Evolutionary conservation across 2,113 vertebrate species (phyloP).

Genomic region (Podiceps cristatus): DNA sequence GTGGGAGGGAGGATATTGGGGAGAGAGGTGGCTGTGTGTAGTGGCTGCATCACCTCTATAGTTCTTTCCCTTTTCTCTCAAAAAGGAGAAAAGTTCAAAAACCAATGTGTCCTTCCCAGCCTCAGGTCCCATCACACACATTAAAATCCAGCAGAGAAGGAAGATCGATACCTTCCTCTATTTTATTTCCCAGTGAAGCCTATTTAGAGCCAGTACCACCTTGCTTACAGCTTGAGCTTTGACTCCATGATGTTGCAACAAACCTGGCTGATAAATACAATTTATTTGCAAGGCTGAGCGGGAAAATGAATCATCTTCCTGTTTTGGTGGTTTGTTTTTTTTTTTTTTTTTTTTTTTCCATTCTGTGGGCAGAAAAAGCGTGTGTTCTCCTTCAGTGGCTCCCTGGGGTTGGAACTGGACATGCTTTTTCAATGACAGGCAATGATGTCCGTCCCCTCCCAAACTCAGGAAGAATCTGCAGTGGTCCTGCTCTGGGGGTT

Average conservation of each 20-base stretch:
- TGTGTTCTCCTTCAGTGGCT: not conserved
- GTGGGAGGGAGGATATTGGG: not conserved
- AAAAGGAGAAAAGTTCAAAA: not conserved
- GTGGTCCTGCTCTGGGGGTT: not conserved
- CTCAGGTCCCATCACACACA: not conserved
- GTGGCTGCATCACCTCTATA: not conserved
- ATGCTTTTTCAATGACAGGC: rapidly evolving
- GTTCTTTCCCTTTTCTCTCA: not conserved
- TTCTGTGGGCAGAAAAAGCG: not conserved
- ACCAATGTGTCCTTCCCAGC: not conserved
- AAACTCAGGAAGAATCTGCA: not conserved
- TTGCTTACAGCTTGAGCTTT: not conserved
- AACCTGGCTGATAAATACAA: not conserved
- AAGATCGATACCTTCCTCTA: not conserved
- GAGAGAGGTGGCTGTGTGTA: not conserved
- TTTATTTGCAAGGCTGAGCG: not conserved
- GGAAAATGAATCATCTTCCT: not conserved
- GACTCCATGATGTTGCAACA: not conserved
- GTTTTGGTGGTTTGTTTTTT: too few relatives aligned
- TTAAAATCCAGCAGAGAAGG: not conserved
- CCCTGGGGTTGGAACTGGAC: not conserved
- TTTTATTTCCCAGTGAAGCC: not conserved
- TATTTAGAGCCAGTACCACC: not conserved
- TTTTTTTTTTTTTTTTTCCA: not conserved
- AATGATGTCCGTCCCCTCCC: not conserved